phyloP scores from a whole-genome alignment of 2,113 vertebrate genomes.

The Panurus biarmicus region DNA sequence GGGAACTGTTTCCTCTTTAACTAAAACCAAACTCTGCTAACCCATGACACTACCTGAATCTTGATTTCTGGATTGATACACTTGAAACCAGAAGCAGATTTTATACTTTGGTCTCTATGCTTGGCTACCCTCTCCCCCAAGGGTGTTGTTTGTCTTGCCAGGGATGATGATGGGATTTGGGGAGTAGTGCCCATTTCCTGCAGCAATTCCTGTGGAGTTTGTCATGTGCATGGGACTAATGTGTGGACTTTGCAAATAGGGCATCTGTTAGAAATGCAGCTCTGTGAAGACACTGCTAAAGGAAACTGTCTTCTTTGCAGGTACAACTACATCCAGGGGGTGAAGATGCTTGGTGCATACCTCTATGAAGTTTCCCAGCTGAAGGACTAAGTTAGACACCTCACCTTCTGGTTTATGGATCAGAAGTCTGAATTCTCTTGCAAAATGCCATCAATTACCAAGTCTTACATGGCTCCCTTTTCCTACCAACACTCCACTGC shows the following conservation, averaged over 20 bases:
- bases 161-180: not conserved
- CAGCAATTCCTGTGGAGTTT: not conserved
- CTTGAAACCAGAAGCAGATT: not conserved
- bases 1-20: no score
- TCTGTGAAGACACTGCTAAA: not conserved
- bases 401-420: not conserved
- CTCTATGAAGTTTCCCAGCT: conserved; percentile 90
- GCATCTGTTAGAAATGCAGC: not conserved
- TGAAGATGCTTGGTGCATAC: conserved; percentile 89
- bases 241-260: not conserved
- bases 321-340: conserved; percentile 90
- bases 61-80: not conserved
- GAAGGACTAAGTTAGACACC: conserved; percentile 31
- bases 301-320: conserved; percentile 58
- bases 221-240: not conserved
- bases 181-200: not conserved
- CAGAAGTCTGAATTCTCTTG: not conserved
- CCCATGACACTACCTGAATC: no score
- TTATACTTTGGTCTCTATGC: not conserved
- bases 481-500: not conserved
- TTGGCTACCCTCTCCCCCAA: not conserved
- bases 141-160: not conserved
- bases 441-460: not conserved
- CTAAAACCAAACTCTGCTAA: no score
- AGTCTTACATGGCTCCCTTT: not conserved